Percentiles rank a stretch among this genome's conserved stretches.
These are phyloP conservation scores for Trichacis sp. DNA, from an alignment of 2,888 invertebrate species.

Conservation along the genomic window DNA sequence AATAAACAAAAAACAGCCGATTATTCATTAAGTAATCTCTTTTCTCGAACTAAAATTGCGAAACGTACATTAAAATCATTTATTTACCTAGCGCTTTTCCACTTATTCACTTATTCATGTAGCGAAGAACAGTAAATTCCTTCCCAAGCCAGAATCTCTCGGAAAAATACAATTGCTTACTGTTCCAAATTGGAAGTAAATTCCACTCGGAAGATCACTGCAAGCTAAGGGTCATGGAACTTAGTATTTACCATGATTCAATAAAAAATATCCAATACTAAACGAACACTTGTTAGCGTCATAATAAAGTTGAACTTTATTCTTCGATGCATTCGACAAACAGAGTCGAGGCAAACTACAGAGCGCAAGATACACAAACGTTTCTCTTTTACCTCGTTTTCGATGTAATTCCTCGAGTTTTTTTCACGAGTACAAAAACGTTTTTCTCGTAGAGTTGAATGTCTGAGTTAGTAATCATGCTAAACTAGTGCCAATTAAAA, in stretches of 20 bases:
- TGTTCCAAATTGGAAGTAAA: slow-evolving; percentile 34
- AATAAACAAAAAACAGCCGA: too few relatives aligned
- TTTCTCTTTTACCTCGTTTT: background rate
- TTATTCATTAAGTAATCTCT: too few relatives aligned
- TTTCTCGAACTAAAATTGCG: too few relatives aligned
- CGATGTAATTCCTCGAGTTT: too few relatives aligned
- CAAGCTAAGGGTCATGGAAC: slow-evolving; percentile 38
- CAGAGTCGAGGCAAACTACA: background rate
- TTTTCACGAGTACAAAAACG: too few relatives aligned
- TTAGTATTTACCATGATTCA: slow-evolving; percentile 39
- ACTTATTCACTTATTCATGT: too few relatives aligned
- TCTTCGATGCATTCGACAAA: slow-evolving; percentile 22
- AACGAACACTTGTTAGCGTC: slow-evolving; percentile 46
- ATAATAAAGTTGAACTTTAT: slow-evolving; percentile 37
- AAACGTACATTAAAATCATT: too few relatives aligned
- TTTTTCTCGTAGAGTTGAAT: too few relatives aligned
- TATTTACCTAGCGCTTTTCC: too few relatives aligned
- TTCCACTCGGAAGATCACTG: slow-evolving; percentile 32
- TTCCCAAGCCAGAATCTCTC: background rate
- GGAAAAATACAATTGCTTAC: slow-evolving; percentile 32
- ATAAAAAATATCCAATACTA: slow-evolving; percentile 36
- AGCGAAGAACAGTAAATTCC: slow-evolving; percentile 26
- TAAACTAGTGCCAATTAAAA: too few relatives aligned
- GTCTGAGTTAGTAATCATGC: too few relatives aligned
- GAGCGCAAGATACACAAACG: background rate